Evolutionary conservation across 2,113 vertebrate genomes (phyloP).

Genomic region (Gymnorhina tibicen): DNA sequence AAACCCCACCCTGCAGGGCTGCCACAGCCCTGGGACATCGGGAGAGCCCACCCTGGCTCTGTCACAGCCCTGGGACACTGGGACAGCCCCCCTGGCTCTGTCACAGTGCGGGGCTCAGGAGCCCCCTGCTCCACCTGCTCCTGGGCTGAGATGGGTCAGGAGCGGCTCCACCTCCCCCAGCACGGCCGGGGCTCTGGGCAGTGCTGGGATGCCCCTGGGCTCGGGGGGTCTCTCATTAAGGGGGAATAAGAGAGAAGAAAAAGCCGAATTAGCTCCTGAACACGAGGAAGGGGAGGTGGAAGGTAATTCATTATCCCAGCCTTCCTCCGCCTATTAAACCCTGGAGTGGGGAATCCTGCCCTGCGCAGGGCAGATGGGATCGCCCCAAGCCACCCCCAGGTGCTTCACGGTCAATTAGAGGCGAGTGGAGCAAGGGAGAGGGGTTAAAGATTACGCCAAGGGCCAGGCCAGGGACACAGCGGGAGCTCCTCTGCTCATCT

Average conservation of each 20-base stretch:
- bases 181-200: background rate
- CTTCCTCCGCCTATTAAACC: background rate
- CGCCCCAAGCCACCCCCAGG: slow-evolving; percentile 26
- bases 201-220: background rate
- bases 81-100: background rate
- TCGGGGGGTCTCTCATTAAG: background rate
- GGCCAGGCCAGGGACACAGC: slow-evolving; percentile 1
- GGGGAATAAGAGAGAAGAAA: background rate
- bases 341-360: background rate
- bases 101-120: fast-evolving
- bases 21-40: background rate
- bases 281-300: background rate
- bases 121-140: background rate
- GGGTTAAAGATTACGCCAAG: slow-evolving; percentile 29
- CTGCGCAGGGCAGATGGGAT: slow-evolving; percentile 44
- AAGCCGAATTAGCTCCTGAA: background rate
- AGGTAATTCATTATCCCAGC: background rate
- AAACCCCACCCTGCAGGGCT: background rate
- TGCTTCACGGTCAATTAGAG: slow-evolving; percentile 47
- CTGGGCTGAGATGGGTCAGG: background rate
- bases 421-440: background rate
- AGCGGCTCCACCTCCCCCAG: background rate
- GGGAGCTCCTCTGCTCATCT: slow-evolving; percentile 28
- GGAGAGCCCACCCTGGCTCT: background rate
- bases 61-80: background rate